Evolutionary conservation across 2,888 invertebrate species (phyloP), one percentile per base, ranked within the genome.

Genomic region (Andricus curvator): DNA sequence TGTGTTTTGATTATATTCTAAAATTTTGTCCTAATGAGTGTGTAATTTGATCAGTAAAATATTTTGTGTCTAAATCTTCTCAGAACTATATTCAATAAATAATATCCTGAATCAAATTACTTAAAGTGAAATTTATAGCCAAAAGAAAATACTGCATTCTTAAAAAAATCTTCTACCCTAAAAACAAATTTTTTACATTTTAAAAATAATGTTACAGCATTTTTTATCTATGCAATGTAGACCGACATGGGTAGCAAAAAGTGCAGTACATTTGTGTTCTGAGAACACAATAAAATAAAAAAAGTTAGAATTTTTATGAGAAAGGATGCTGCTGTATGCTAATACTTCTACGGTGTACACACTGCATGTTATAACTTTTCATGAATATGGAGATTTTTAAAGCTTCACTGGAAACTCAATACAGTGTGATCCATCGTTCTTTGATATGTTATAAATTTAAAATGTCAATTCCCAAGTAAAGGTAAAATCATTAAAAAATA

Each of bases 301-400:
- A 33, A 66, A 33, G 11, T 33, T n/a, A 13, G 37, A 15, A 22
- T 41, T 67, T 67, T 15, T 41, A n/a, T 41, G n/a, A 41, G 41
- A 41, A 67, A 41, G 29, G 25, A 64, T 29, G 29, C 64, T 64
- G 29, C 41, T 41, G 22, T 41, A 67, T 67, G 67, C n/a, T 41
- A 67, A 37, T 67, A 37, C 22, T 65, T 33, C 33, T 9, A 29
- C 29, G 22, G 17, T 4, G 17, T 29, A 29, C n/a, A 13, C 11
- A n/a, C 22, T 67, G 67, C 15, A 41, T 67, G 64, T 67, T 67
- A n/a, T n/a, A 5, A 44, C 0, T 37, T 67, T 67, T 13, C 67
- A 67, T 67, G 41, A 67, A 67, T 67, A 67, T 37, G 67, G 13
- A 67, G n/a, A 67, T 67, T n/a, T 37, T 22, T 41, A 4, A 67